Evolutionary conservation across 2,888 invertebrate species (phyloP).

Genomic region (Dyspetes luteomarginatus): DNA sequence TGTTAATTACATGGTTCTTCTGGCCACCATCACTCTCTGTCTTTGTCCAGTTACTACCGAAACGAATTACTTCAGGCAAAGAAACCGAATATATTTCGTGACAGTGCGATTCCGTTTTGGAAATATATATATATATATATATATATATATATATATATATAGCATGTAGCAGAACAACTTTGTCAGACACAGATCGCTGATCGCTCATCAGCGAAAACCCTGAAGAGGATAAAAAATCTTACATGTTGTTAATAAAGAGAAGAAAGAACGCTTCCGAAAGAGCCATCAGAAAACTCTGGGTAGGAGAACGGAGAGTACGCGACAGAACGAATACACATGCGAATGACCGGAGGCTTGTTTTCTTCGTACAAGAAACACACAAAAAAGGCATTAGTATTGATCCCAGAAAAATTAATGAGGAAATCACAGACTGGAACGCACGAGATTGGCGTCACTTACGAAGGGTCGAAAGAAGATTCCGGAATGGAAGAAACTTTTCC

Average conservation of each 20-base stretch:
- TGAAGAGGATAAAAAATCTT: slow-evolving; percentile 27
- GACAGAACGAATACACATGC: slow-evolving; percentile 18
- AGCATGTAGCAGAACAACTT: too few relatives aligned
- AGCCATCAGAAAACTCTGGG: neutral
- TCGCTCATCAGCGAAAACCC: slow-evolving; percentile 40
- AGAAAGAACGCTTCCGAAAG: slow-evolving; percentile 2
- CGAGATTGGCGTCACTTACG: slow-evolving; percentile 47
- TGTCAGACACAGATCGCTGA: too few relatives aligned
- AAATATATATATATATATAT: too few relatives aligned
- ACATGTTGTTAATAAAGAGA: slow-evolving; percentile 31
- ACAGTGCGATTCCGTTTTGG: too few relatives aligned
- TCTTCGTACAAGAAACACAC: slow-evolving; percentile 10
- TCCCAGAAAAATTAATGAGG: slow-evolving; percentile 77
- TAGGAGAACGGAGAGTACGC: neutral
- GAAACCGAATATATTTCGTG: too few relatives aligned
- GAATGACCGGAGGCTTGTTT: slow-evolving; percentile 46
- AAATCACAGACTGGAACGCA: slow-evolving; percentile 78
- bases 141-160: too few relatives aligned
- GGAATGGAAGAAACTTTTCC: slow-evolving; percentile 71
- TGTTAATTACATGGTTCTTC: too few relatives aligned
- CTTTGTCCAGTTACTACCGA: too few relatives aligned
- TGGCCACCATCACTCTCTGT: too few relatives aligned
- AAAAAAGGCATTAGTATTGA: slow-evolving; percentile 68
- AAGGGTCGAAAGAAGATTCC: slow-evolving; percentile 51
- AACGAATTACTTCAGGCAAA: too few relatives aligned